These are phyloP conservation scores for Ectropis crepuscularia DNA, from an alignment of 2,888 invertebrate genomes.

Conservation along the genomic window DNA sequence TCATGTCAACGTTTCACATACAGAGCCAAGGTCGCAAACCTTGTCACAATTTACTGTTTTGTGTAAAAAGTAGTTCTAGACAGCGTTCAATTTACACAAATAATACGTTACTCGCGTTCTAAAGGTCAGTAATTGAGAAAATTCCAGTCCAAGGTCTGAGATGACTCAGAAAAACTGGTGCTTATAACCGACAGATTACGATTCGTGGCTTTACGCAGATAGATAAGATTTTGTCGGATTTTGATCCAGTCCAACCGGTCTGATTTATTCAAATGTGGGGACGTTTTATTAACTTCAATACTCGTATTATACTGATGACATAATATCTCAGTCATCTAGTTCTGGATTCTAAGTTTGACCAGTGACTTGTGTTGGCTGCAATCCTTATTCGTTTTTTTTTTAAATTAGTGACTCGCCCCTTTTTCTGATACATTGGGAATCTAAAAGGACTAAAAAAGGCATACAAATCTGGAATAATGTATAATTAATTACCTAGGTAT, in stretches of 20 bases:
- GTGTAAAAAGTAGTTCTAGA: slow-evolving; percentile 8
- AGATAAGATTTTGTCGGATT: slow-evolving; percentile 3
- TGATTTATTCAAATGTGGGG: not conserved
- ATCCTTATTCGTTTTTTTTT: too few relatives aligned
- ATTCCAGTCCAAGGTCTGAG: slow-evolving; percentile 26
- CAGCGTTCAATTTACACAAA: slow-evolving; percentile 23
- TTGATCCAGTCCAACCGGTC: not conserved
- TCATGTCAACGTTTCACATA: slow-evolving; percentile 1
- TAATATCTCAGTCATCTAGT: too few relatives aligned
- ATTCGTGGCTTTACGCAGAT: not conserved
- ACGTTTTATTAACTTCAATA: too few relatives aligned
- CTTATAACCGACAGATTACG: slow-evolving; percentile 2
- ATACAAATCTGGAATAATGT: too few relatives aligned
- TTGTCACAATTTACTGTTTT: slow-evolving; percentile 14
- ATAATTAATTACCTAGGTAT: too few relatives aligned
- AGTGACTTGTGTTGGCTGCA: too few relatives aligned
- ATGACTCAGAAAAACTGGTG: slow-evolving; percentile 22
- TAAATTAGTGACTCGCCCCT: too few relatives aligned
- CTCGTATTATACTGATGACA: too few relatives aligned
- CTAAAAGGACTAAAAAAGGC: too few relatives aligned
- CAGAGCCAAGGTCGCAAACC: slow-evolving; percentile 17
- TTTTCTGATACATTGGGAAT: too few relatives aligned
- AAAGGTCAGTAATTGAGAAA: slow-evolving; percentile 26
- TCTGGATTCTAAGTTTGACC: too few relatives aligned
- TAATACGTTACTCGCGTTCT: slow-evolving; percentile 19